Percentiles rank a stretch among this genome's conserved stretches.
Conservation (phyloP, 2,888 invertebrate species). For the Pandemis heparana region DNA sequence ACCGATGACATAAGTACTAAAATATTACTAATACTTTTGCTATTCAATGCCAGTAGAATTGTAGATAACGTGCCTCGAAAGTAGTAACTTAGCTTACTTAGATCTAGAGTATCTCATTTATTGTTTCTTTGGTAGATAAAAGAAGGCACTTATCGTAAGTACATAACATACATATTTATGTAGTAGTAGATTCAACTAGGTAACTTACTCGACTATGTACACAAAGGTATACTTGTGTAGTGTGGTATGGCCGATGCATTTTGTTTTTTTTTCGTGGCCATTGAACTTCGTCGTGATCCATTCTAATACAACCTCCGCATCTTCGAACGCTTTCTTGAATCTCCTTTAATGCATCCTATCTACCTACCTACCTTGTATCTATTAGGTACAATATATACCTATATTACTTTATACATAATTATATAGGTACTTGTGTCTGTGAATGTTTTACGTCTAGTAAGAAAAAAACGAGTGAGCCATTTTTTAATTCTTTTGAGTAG, state of each 20-base stretch:
- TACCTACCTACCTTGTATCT: not conserved
- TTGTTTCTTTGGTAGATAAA: too few relatives aligned
- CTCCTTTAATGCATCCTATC: not conserved
- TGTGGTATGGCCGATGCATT: slow-evolving; percentile 28
- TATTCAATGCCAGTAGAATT: not conserved
- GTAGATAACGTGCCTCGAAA: not conserved
- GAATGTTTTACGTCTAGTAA: too few relatives aligned
- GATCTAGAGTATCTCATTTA: too few relatives aligned
- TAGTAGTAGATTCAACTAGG: not conserved
- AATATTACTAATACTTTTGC: not conserved
- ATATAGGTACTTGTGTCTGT: not conserved
- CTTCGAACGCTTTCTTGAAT: slow-evolving; percentile 48
- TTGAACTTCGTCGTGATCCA: slow-evolving; percentile 65
- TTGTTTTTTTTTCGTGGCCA: slow-evolving; percentile 60
- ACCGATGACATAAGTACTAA: too few relatives aligned
- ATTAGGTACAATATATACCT: not conserved
- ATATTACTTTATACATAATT: not conserved
- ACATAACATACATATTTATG: too few relatives aligned
- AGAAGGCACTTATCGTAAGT: too few relatives aligned
- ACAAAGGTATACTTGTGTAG: slow-evolving; percentile 9
- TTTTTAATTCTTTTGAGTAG: too few relatives aligned
- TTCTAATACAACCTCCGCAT: slow-evolving; percentile 57
- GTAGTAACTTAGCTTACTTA: too few relatives aligned
- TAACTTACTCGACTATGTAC: not conserved
- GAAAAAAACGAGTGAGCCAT: too few relatives aligned